Conservation (phyloP, 2,888 invertebrate genomes). For the Axea sp. region DNA sequence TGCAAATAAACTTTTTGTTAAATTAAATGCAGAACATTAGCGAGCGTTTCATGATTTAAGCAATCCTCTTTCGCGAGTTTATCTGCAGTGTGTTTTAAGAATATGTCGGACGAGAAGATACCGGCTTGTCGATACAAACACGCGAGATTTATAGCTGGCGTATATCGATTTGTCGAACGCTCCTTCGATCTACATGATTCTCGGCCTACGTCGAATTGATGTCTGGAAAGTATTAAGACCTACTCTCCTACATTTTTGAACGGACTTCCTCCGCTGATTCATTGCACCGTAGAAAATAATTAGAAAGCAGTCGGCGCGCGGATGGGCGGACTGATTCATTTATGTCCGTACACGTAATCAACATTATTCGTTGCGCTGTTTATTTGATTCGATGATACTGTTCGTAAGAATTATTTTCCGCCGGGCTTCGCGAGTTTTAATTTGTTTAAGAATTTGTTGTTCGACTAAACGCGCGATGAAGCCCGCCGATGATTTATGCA, state of each 20-base stretch:
- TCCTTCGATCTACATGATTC: conserved; percentile 53
- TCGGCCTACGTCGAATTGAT: conserved; percentile 54
- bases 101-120: conserved; percentile 57
- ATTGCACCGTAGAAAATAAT: conserved; percentile 54
- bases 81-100: conserved; percentile 55
- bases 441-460: conserved; percentile 45
- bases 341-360: conserved; percentile 46
- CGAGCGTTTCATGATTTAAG: conserved; percentile 52
- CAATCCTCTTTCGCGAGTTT: conserved; percentile 49
- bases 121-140: conserved; percentile 58
- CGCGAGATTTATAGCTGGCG: conserved; percentile 54
- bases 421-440: conserved; percentile 21
- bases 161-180: conserved; percentile 57
- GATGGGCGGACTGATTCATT: conserved; percentile 52
- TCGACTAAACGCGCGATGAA: not conserved
- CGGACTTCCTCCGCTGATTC: conserved; percentile 42
- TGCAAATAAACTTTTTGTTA: conserved; percentile 50
- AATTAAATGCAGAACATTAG: conserved; percentile 49
- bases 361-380: conserved; percentile 41
- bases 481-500: conserved; percentile 12
- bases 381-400: conserved; percentile 43
- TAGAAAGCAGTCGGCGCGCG: conserved; percentile 55
- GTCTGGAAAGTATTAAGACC: conserved; percentile 58
- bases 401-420: conserved; percentile 41
- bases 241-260: conserved; percentile 52